Conservation (phyloP, 2,113 vertebrate species). For the Cnemophilus loriae region DNA sequence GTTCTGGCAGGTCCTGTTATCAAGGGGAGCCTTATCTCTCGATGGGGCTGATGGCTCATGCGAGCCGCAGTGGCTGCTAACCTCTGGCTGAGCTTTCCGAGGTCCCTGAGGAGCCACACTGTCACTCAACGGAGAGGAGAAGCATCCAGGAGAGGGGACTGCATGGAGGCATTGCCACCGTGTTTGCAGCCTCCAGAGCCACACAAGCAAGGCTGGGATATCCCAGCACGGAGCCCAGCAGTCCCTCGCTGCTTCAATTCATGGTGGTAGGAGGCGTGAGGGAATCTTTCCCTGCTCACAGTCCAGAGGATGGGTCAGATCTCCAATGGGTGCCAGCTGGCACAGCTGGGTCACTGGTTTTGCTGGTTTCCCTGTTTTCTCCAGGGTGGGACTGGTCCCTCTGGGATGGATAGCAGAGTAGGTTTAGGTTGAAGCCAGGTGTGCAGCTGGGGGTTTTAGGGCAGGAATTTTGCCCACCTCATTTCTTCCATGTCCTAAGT, state of each 20-base stretch:
- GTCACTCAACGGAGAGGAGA: not conserved
- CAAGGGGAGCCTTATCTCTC: conserved; percentile 29
- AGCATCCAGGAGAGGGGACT: not conserved
- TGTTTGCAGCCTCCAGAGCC: not conserved
- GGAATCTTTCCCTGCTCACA: not conserved
- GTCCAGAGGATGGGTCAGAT: not conserved
- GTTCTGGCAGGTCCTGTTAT: conserved; percentile 33
- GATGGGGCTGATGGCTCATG: conserved; percentile 2
- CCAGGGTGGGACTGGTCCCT: not conserved
- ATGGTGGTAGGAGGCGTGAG: not conserved
- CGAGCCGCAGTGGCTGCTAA: conserved; percentile 9
- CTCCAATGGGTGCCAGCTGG: not conserved
- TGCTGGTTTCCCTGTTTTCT: not conserved
- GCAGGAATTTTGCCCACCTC: not conserved
- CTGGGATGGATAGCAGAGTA: not conserved
- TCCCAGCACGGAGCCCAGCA: not conserved
- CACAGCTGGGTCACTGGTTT: not conserved
- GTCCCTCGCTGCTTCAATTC: not conserved
- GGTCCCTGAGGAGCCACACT: not conserved
- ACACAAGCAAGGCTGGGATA: not conserved
- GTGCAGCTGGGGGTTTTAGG: not conserved
- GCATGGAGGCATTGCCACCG: fast-evolving
- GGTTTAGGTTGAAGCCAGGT: not conserved
- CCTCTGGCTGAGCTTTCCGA: conserved; percentile 23
- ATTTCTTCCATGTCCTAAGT: not conserved